phyloP scores from a whole-genome alignment of 2,888 invertebrate species.

The Abrostola triplasia region DNA sequence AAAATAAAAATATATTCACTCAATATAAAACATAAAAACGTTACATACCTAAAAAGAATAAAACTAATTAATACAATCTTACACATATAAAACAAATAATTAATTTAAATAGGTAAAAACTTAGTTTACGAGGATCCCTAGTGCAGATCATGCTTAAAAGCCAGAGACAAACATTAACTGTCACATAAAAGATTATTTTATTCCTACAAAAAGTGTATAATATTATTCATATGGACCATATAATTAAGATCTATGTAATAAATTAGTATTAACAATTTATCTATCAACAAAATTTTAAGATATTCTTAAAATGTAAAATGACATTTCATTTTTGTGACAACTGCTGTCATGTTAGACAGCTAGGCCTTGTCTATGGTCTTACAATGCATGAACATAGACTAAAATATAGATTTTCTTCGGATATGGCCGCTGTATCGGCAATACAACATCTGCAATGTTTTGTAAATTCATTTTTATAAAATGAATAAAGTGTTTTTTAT shows the following conservation, averaged over 20 bases:
- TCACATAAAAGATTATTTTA: not conserved
- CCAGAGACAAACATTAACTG: constrained; percentile 26
- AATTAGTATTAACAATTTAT: not conserved
- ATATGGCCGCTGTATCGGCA: constrained; percentile 88
- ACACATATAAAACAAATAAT: no score
- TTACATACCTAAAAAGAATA: no score
- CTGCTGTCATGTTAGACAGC: constrained; percentile 55
- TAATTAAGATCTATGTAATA: no score
- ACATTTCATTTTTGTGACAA: constrained; percentile 53
- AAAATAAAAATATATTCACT: constrained; percentile 14
- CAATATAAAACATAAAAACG: not conserved
- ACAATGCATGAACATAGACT: constrained; percentile 76
- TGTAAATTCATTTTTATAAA: constrained; percentile 86
- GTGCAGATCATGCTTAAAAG: not conserved
- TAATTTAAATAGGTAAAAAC: no score
- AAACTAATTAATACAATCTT: no score
- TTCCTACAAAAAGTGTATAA: no score
- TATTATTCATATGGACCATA: no score
- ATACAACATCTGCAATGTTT: constrained; percentile 88
- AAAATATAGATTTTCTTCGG: constrained; percentile 87
- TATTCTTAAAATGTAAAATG: constrained; percentile 21
- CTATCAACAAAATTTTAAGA: not conserved
- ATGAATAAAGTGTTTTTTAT: constrained; percentile 86
- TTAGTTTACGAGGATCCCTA: no score
- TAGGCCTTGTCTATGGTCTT: constrained; percentile 60